Conservation (phyloP, 2,888 invertebrate species). For the Drosophila borborema region DNA sequence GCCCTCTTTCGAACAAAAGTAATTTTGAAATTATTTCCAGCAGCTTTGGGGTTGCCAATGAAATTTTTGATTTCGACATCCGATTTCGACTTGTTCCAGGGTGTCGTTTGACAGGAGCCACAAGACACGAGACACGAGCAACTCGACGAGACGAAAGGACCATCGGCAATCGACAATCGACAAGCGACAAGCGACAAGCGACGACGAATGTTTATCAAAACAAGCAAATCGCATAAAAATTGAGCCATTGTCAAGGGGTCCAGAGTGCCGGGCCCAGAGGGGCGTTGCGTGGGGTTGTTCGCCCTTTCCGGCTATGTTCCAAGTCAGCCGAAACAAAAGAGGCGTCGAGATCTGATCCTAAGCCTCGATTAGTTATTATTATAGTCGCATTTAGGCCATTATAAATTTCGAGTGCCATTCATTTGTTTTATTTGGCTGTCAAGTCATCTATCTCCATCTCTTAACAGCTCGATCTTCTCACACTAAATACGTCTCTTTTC, state of each 20-base stretch:
- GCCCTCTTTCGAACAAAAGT: constrained; percentile 58
- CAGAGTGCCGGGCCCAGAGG: constrained; percentile 5
- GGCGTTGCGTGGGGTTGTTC: constrained; percentile 31
- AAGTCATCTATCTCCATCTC: constrained; percentile 12
- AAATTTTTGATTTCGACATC: constrained; percentile 56
- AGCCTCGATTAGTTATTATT: constrained; percentile 62
- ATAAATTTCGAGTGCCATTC: constrained; percentile 54
- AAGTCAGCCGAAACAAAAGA: constrained; percentile 52
- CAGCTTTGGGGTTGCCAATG: constrained; percentile 64
- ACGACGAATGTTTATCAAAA: constrained; percentile 72
- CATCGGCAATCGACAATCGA: constrained; percentile 22
- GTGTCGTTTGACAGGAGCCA: constrained; percentile 59
- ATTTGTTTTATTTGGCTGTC: constrained; percentile 29
- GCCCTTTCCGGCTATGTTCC: constrained; percentile 19
- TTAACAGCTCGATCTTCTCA: constrained; percentile 13
- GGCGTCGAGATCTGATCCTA: constrained; percentile 54
- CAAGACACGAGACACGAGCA: constrained; percentile 12
- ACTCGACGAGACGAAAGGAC: constrained; percentile 28
- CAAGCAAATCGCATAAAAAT: constrained; percentile 78
- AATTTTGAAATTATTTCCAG: constrained; percentile 83
- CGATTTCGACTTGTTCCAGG: constrained; percentile 44
- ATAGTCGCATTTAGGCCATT: constrained; percentile 74
- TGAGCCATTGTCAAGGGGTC: constrained; percentile 74
- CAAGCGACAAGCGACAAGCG: constrained; percentile 23
- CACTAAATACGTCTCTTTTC: background rate